Evolutionary conservation across 1,140 invertebrate species (phyloP), one percentile per base, ranked within the genome.

Genomic region (Drosophila sproati): DNA sequence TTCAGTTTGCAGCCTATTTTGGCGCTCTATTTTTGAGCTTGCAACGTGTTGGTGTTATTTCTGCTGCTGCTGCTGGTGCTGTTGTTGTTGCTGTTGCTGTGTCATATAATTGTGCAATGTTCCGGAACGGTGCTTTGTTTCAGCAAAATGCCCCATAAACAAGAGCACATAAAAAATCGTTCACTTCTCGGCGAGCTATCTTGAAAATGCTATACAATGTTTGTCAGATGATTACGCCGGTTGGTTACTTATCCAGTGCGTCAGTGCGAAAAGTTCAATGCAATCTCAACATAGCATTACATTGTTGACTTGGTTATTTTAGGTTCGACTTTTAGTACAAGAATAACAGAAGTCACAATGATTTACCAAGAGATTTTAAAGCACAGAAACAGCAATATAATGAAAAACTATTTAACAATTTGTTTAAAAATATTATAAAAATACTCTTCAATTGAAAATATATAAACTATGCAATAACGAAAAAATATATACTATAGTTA

Each of bases 41-140:
- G 63, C 73, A 85, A 54, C 78, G 32, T 57, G 56, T 67, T 73
- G 47, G 45, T 73, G 47, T 68, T 61, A 47, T 73, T 62, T 47
- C 41, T 66, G 37, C 35, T 35, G 12, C n/a, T 35, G 12, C 52
- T 48, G 34, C 20, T 20, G 20, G 39, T 66, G 32, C 64, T 80
- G 52, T 71, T 74, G 55, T 55, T 56, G 8, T 43, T 57, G 35
- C 43, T 80, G 41, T 56, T 68, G 67, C 63, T 82, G 52, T 71
- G 57, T 51, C 43, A 64, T 80, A 71, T 77, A 81, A 89, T 89
- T 89, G 85, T 90, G 85, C 85, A 89, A 89, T 89, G 86, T 89
- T 89, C 85, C 85, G 85, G 85, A 89, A 85, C 64, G 75, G 71
- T 90, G 85, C 78, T 76, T 89, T 85, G 85, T 89, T 90, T 90